A percentile compares a stretch with the other conserved stretches of the same genome.
phyloP scores from a whole-genome alignment of 1,140 invertebrate genomes.

The Scylla paramamosain region DNA sequence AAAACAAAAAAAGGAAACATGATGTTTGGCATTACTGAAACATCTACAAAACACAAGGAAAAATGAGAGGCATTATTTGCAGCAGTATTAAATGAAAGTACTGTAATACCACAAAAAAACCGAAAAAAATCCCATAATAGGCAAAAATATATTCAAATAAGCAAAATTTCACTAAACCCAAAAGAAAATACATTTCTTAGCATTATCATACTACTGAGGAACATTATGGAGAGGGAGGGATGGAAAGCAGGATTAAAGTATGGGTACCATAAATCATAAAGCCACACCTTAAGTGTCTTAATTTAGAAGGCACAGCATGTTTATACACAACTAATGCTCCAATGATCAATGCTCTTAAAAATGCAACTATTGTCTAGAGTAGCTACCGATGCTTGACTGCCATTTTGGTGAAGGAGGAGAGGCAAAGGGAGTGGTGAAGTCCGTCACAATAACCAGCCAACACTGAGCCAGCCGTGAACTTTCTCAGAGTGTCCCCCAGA shows the following conservation, averaged over 20 bases:
- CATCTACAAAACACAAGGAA: not conserved
- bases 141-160: constrained; percentile 36
- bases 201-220: not conserved
- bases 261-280: not conserved
- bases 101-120: not conserved
- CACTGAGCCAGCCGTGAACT: constrained; percentile 62
- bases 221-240: not conserved
- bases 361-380: not conserved
- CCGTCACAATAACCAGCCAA: constrained; percentile 69
- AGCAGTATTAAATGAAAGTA: constrained; percentile 43
- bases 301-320: not conserved
- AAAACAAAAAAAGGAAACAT: constrained; percentile 17
- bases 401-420: constrained; percentile 49
- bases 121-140: not conserved
- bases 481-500: constrained; percentile 59
- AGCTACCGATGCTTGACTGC: constrained; percentile 50
- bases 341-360: constrained; percentile 29
- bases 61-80: constrained; percentile 38
- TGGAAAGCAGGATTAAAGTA: not conserved
- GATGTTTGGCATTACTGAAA: not conserved
- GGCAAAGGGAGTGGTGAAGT: constrained; percentile 59
- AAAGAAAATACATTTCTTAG: constrained; percentile 40
- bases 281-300: not conserved
- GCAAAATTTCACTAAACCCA: constrained; percentile 27
- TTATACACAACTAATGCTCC: constrained; percentile 44